Conservation (phyloP, 2,113 vertebrate genomes). For the Gorsachius goisagi region DNA sequence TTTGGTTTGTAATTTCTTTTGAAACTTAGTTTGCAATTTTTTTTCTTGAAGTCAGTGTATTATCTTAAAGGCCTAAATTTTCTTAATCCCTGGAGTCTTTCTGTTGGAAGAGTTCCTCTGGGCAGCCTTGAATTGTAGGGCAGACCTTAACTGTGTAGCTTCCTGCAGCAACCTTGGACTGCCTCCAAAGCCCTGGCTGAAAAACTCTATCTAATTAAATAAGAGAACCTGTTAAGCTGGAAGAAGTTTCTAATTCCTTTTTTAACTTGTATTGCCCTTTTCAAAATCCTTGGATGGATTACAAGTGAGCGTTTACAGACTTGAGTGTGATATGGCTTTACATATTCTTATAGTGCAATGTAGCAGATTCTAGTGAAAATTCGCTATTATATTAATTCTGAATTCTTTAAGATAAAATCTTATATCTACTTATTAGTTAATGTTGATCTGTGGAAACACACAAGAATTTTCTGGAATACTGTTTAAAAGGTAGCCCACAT, state of each 20-base stretch:
- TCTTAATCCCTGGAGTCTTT: not conserved
- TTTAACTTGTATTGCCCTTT: not conserved
- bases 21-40: not conserved
- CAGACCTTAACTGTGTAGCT: not conserved
- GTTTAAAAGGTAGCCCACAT: not conserved
- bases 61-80: not conserved
- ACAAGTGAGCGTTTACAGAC: not conserved
- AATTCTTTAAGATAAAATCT: not conserved
- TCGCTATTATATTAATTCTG: too few relatives aligned
- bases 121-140: not conserved
- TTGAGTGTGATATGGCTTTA: not conserved
- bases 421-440: not conserved
- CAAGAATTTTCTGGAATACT: not conserved
- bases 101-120: not conserved
- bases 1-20: not conserved
- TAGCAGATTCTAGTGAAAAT: not conserved
- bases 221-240: not conserved
- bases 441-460: not conserved
- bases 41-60: not conserved
- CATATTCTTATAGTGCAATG: not conserved
- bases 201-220: not conserved
- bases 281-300: not conserved
- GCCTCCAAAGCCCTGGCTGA: not conserved
- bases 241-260: not conserved
- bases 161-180: not conserved